Percentiles rank a stretch among this genome's conserved stretches.
Conservation (phyloP, 2,888 invertebrate species). For the Drosophila niveifrons region DNA sequence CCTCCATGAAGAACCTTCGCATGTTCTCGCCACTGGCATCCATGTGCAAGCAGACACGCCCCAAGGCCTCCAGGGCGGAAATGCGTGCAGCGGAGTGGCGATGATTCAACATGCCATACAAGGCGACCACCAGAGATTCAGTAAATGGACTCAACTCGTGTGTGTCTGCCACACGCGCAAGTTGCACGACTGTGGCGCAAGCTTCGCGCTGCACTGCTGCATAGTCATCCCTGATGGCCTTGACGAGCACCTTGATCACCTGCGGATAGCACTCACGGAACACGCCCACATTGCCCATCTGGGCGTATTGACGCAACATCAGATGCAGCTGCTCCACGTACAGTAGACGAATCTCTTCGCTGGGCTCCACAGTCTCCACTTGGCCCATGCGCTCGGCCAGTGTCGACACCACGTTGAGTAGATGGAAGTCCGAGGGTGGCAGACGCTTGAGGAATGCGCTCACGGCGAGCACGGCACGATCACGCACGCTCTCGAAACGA, state of each 20-base stretch:
- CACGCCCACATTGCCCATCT: slow-evolving; percentile 85
- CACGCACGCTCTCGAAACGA: slow-evolving; percentile 83
- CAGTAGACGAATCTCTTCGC: slow-evolving; percentile 93
- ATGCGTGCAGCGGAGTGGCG: slow-evolving; percentile 93
- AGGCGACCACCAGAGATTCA: slow-evolving; percentile 90
- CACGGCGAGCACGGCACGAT: slow-evolving; percentile 74
- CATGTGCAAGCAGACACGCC: slow-evolving; percentile 87
- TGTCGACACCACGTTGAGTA: slow-evolving; percentile 91
- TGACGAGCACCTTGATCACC: slow-evolving; percentile 89
- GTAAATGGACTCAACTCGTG: slow-evolving; percentile 91
- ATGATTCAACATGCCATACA: slow-evolving; percentile 91
- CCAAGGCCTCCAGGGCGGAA: slow-evolving; percentile 90
- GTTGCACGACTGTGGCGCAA: slow-evolving; percentile 89
- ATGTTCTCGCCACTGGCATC: slow-evolving; percentile 90
- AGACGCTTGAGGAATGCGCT: slow-evolving; percentile 84
- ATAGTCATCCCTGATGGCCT: slow-evolving; percentile 91
- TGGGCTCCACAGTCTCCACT: slow-evolving; percentile 89
- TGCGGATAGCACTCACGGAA: slow-evolving; percentile 86
- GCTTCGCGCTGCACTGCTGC: slow-evolving; percentile 93
- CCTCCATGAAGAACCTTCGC: slow-evolving; percentile 90
- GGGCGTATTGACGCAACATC: slow-evolving; percentile 89
- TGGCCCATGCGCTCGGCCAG: slow-evolving; percentile 92
- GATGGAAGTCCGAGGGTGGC: slow-evolving; percentile 89
- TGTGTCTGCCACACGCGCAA: slow-evolving; percentile 86
- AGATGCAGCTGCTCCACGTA: slow-evolving; percentile 89